Evolutionary conservation across 30 jellyfish, hydroid and myxozoan genomes (phyloP), one percentile per base, ranked within the genome.

Genomic region (Turritopsis rubra): DNA sequence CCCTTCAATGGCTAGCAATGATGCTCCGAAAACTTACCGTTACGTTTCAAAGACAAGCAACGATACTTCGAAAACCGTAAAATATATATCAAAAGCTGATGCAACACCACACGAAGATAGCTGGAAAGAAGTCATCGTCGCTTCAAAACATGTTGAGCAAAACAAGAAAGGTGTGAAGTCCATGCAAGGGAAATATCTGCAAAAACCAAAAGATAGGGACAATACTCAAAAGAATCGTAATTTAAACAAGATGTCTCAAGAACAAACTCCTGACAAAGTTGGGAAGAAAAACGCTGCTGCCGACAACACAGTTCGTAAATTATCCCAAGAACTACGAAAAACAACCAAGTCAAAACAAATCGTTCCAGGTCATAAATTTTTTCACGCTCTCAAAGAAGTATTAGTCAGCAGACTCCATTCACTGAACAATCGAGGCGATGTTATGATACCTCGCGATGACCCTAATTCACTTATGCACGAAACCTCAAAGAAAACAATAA

Each of bases 361-460:
- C 16, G 77, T 68, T n/a, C 77, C 77, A n/a, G 30, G 19, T 0
- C 77, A 68, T 68, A 23, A 68, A 19, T 68, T 68, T 68, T 68
- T 68, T 27, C 77, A 68, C 30, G 77, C 77, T 68, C 30, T 68
- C 31, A 68, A 68, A 19, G 77, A 68, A 19, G 77, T 68, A 17
- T 68, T 68, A 19, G 30, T 68, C 30, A 68, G 19, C 77, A 68
- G 30, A 27, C 77, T 68, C 28, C 28, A 68, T 68, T 23, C 77
- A 19, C 8, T 68, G 30, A 23, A 68, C 77, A 9, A 27, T 68
- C 28, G 19, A 27, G 31, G 31, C 8, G 77, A 68, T 68, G 28
- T 27, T 0, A 68, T n/a, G 77, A n/a, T 27, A 27, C 8, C 77
- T 7, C 77, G 30, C 0, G 77, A 68, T 16, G 28, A 23, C 28